Evolutionary conservation across 2,113 vertebrate species (phyloP), one percentile per base, ranked within the genome.

Genomic region (Pelobates fuscus): DNA sequence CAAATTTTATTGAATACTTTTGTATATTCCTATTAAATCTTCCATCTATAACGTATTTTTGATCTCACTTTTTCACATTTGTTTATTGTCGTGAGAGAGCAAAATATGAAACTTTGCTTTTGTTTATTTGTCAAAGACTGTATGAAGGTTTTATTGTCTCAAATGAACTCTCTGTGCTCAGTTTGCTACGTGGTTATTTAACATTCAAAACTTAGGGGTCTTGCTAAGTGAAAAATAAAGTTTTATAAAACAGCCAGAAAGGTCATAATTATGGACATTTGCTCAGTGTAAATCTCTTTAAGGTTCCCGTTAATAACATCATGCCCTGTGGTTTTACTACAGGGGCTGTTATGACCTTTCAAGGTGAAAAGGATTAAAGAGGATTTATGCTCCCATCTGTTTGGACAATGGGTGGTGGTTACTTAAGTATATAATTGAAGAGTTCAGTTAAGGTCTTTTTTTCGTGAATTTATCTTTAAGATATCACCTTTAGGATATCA

Each of bases 341-440:
- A 60, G 37, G 63, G 72, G 72, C 55, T 74, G n/a, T 27, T 24
- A 49, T 10, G 64, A 65, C 55, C 63, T 59, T 62, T 49, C 63
- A 75, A 67, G 63, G 72, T 67, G 52, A 75, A 60, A 58, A 49
- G 72, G 72, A 75, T 75, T 67, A 75, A 67, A 55, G 41, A 29
- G 54, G 63, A 75, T 75, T 67, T 67, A 59, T 67, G 30, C 11
- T 52, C 54, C 72, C 72, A 75, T 75, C 63, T 75, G 72, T n/a
- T 43, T 59, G 43, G 72, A 60, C 72, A 30, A 29, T 60, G 41
- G 72, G 63, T 59, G 72, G 63, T 59, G 72, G 32, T 49, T 44
- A 18, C 49, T 65, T 74, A 71, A 71, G 69, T 71, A 70, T 60
- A 61, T 71, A 71, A 62, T 71, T 71, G 60, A 41, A 29, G 17